phyloP scores from a whole-genome alignment of 1,140 invertebrate species.

The Pseudomyrmex sp. region DNA sequence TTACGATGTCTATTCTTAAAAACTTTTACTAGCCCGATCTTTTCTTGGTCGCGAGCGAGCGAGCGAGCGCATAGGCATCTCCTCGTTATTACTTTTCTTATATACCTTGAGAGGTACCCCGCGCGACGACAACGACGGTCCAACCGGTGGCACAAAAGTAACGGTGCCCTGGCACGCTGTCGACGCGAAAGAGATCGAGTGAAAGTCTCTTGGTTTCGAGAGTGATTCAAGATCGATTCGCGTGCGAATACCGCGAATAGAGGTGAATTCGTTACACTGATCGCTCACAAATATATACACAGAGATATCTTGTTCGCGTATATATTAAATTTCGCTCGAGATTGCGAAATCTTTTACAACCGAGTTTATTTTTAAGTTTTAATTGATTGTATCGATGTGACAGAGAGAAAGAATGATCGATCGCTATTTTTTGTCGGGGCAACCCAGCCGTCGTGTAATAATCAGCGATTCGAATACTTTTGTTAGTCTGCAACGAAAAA shows the following conservation, averaged over 20 bases:
- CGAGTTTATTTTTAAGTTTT: neutral
- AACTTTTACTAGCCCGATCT: conserved; percentile 28
- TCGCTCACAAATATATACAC: neutral
- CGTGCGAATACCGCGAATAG: neutral
- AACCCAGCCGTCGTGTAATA: neutral
- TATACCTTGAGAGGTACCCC: no score
- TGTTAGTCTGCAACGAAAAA: neutral
- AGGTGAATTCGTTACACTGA: conserved; percentile 20
- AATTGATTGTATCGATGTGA: no score
- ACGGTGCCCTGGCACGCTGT: conserved; percentile 1
- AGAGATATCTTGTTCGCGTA: neutral
- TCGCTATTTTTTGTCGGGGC: no score
- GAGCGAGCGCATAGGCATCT: neutral
- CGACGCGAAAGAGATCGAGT: conserved; percentile 41
- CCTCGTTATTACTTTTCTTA: conserved; percentile 30
- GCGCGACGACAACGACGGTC: neutral
- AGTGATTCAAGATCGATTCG: conserved; percentile 44
- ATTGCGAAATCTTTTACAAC: neutral
- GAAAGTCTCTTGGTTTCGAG: conserved; percentile 49
- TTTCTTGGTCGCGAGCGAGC: neutral
- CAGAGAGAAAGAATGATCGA: no score
- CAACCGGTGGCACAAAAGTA: conserved; percentile 34
- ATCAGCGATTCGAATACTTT: neutral
- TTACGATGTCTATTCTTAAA: conserved; percentile 49
- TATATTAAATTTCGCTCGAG: neutral